Percentiles rank a stretch among this genome's conserved stretches.
These are phyloP conservation scores for Rhinoraja longicauda DNA, from an alignment of 2,797 vertebrate genomes.

Conservation along the genomic window DNA sequence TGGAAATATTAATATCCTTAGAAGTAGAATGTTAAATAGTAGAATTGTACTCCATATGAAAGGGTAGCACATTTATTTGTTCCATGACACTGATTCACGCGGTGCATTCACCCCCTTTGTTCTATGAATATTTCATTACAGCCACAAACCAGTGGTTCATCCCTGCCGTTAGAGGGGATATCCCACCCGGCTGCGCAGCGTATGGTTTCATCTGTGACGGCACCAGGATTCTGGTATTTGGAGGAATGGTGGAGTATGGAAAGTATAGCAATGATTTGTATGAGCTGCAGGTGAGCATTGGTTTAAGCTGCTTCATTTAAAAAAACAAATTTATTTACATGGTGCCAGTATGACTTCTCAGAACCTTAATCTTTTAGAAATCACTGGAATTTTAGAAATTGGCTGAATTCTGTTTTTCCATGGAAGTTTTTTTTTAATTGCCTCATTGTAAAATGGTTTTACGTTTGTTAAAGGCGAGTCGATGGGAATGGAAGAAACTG, in stretches of 20 bases:
- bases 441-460: not conserved
- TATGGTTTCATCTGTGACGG: constrained; percentile 93
- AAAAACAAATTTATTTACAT: constrained; percentile 36
- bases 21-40: not conserved
- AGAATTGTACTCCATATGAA: not conserved
- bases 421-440: not conserved
- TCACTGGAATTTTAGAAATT: not conserved
- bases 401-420: constrained; percentile 41
- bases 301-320: not conserved
- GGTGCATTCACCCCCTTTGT: not conserved
- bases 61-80: not conserved
- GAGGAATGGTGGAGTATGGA: constrained; percentile 96
- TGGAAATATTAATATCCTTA: not conserved
- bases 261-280: constrained; percentile 90
- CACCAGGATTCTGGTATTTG: constrained; percentile 85
- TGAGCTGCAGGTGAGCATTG: constrained; percentile 80
- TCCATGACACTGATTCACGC: not conserved
- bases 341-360: not conserved
- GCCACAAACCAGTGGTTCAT: constrained; percentile 95
- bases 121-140: constrained; percentile 47
- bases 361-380: not conserved
- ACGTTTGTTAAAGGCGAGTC: constrained; percentile 72
- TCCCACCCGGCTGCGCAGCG: constrained; percentile 91
- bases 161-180: constrained; percentile 93
- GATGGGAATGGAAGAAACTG: constrained; percentile 97